phyloP scores from a whole-genome alignment of 23 tunicate species.

The Ciona savignyi region DNA sequence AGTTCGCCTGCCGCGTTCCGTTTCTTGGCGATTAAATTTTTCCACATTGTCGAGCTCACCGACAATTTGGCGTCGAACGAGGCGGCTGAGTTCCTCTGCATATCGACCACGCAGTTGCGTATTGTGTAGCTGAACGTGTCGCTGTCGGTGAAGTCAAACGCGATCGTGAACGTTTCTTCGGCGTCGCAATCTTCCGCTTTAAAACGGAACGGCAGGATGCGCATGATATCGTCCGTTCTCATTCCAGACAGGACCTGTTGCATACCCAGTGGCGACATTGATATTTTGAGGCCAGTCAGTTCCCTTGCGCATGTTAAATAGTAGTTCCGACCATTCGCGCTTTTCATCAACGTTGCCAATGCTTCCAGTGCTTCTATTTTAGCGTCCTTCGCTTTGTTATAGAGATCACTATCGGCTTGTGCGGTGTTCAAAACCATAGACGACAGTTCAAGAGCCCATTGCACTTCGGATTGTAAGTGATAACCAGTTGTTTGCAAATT shows the following conservation, averaged over 20 bases:
- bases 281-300: slow-evolving; percentile 1
- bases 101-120: slow-evolving; percentile 41
- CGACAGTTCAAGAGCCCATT: slow-evolving; percentile 79
- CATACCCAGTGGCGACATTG: neutral
- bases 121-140: slow-evolving; percentile 20
- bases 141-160: slow-evolving; percentile 24
- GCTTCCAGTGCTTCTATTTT: slow-evolving; percentile 11
- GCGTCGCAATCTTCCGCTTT: slow-evolving; percentile 46
- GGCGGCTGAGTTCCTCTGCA: neutral
- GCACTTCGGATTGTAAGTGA: slow-evolving; percentile 22
- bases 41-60: slow-evolving; percentile 11
- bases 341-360: slow-evolving; percentile 17
- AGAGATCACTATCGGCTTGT: neutral
- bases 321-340: slow-evolving; percentile 59
- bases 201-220: slow-evolving; percentile 13
- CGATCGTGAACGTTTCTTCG: neutral
- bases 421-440: slow-evolving; percentile 13
- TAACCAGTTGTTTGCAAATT: slow-evolving; percentile 24
- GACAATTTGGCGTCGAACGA: slow-evolving; percentile 19
- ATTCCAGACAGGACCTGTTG: neutral
- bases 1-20: slow-evolving; percentile 19
- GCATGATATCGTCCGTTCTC: slow-evolving; percentile 11
- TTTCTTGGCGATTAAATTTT: slow-evolving; percentile 4
- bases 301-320: slow-evolving; percentile 63
- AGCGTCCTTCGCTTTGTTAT: slow-evolving; percentile 29